phyloP scores from a whole-genome alignment of 2,888 invertebrate species.

The Galeopsomyia nigrocyanea region DNA sequence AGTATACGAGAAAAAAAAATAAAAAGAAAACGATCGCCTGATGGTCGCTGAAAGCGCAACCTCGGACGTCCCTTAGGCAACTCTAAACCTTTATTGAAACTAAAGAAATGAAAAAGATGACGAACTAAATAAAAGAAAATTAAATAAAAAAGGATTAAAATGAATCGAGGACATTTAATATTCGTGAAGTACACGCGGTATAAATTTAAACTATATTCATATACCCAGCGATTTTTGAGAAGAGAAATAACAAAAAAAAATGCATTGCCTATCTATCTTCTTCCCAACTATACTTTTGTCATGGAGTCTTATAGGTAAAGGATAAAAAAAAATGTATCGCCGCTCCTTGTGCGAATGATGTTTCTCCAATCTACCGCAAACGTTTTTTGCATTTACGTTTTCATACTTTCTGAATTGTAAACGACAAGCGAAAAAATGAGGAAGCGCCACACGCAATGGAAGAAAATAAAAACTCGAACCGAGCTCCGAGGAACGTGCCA shows the following conservation, averaged over 20 bases:
- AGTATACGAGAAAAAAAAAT: constrained; percentile 67
- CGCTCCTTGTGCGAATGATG: constrained; percentile 48
- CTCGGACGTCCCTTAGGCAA: constrained; percentile 59
- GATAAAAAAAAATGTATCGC: constrained; percentile 39
- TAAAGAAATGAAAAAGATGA: constrained; percentile 52
- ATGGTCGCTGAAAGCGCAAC: constrained; percentile 60
- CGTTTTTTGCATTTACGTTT: constrained; percentile 55
- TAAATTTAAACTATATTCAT: constrained; percentile 56
- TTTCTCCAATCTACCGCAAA: constrained; percentile 40
- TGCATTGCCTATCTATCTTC: constrained; percentile 50
- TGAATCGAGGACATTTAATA: constrained; percentile 59
- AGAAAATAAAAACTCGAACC: constrained; percentile 30
- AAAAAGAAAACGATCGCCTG: constrained; percentile 62
- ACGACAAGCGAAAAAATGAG: constrained; percentile 21
- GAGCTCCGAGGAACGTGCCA: constrained; percentile 29
- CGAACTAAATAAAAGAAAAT: constrained; percentile 34
- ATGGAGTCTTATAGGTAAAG: constrained; percentile 38
- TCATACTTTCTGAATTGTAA: constrained; percentile 44
- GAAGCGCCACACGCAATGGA: constrained; percentile 29
- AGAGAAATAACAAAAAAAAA: constrained; percentile 6
- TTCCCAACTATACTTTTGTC: constrained; percentile 46
- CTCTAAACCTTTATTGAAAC: constrained; percentile 66
- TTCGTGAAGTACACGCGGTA: constrained; percentile 60
- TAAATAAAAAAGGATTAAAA: constrained; percentile 48
- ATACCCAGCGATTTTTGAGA: constrained; percentile 50